These are phyloP conservation scores for Corythornis cristatus DNA, from an alignment of 2,113 vertebrate species.

Conservation along the genomic window DNA sequence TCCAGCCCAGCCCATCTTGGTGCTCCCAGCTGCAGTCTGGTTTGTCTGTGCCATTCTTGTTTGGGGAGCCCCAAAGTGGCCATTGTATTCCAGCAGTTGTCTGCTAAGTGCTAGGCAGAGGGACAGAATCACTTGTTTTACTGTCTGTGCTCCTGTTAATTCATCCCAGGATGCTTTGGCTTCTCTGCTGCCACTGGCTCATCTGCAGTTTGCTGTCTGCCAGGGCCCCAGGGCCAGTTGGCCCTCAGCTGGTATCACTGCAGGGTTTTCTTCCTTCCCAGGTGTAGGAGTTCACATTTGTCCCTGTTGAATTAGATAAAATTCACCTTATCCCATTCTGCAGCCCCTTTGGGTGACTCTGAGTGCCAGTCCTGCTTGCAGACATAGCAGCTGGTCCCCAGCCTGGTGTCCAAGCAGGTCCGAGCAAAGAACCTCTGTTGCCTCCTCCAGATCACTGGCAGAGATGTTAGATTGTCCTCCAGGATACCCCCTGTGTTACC, in stretches of 20 bases:
- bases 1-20: background rate
- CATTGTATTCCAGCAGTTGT: background rate
- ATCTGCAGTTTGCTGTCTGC: background rate
- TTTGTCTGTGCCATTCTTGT: background rate
- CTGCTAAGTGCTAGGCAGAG: background rate
- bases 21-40: background rate
- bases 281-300: background rate
- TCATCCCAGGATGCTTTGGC: background rate
- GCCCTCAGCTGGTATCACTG: background rate
- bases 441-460: background rate
- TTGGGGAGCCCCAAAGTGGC: background rate
- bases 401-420: background rate
- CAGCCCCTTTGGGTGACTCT: background rate
- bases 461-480: background rate
- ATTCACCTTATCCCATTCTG: background rate
- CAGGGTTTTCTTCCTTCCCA: background rate
- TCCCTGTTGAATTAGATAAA: background rate
- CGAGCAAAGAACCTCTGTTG: background rate
- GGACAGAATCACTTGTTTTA: background rate
- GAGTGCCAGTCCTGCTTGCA: background rate
- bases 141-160: background rate
- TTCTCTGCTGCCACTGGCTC: background rate
- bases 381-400: background rate
- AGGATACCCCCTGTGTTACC: background rate
- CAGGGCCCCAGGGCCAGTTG: background rate